Conservation (phyloP, 2,888 invertebrate species). For the Ommatoiulus sabulosus region DNA sequence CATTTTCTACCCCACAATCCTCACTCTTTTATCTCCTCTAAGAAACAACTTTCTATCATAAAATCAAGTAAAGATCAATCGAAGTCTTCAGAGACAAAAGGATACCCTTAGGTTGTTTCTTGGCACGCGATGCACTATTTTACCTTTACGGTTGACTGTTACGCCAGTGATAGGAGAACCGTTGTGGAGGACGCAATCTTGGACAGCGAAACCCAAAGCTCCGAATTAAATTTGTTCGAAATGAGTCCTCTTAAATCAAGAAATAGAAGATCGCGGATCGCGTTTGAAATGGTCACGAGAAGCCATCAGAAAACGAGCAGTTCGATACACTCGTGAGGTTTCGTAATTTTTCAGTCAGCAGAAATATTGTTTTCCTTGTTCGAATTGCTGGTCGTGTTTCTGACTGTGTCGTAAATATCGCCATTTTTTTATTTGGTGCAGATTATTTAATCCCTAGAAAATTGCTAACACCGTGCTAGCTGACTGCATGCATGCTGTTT, state of each 20-base stretch:
- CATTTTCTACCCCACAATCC: slow-evolving; percentile 14
- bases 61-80: slow-evolving; percentile 40
- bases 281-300: not conserved
- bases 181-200: not conserved
- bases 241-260: slow-evolving; percentile 17
- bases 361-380: too few relatives aligned
- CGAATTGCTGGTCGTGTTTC: too few relatives aligned
- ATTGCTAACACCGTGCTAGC: too few relatives aligned
- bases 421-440: too few relatives aligned
- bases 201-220: not conserved
- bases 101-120: slow-evolving; percentile 7
- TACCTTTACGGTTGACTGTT: not conserved
- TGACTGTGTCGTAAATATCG: too few relatives aligned
- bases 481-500: too few relatives aligned
- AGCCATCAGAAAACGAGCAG: not conserved
- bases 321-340: not conserved
- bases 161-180: not conserved
- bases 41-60: slow-evolving; percentile 36
- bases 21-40: slow-evolving; percentile 43
- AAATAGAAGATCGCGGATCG: slow-evolving; percentile 14
- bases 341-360: not conserved
- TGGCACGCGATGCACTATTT: slow-evolving; percentile 11
- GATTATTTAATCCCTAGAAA: too few relatives aligned
- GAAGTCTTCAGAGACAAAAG: slow-evolving; percentile 32
- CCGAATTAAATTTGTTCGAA: not conserved